Evolutionary conservation across 2,888 invertebrate species (phyloP).

Genomic region (Luperina testacea): DNA sequence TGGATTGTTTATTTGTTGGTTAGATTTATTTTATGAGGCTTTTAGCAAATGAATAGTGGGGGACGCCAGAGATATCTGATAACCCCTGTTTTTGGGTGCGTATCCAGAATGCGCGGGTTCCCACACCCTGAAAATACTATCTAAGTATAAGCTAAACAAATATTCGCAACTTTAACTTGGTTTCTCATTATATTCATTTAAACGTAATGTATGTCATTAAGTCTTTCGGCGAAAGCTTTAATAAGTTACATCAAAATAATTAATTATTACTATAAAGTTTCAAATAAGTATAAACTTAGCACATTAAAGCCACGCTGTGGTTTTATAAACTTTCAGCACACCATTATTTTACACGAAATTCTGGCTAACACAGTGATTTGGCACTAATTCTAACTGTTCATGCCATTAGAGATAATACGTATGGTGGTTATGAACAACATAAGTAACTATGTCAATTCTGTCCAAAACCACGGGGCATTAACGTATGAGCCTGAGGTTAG

Average conservation of each 20-base stretch:
- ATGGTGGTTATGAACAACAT: constrained; percentile 5
- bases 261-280: background rate
- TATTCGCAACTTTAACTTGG: background rate
- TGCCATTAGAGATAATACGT: constrained; percentile 18
- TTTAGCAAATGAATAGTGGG: background rate
- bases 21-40: background rate
- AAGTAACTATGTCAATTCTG: constrained; percentile 20
- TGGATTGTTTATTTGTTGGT: background rate
- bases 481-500: background rate
- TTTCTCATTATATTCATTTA: background rate
- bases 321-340: constrained; percentile 33
- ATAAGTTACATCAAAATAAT: background rate
- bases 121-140: background rate
- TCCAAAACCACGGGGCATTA: constrained; percentile 34
- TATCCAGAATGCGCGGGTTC: too few relatives aligned
- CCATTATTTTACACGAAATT: constrained; percentile 28
- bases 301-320: constrained; percentile 27
- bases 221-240: background rate
- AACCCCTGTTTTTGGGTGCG: too few relatives aligned
- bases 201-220: background rate
- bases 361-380: constrained; percentile 32
- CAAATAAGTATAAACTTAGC: constrained; percentile 8
- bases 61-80: background rate
- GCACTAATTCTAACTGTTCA: constrained; percentile 38
- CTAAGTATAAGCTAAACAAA: background rate